phyloP scores from a whole-genome alignment of 2,113 vertebrate species.

The Bombycilla garrulus region DNA sequence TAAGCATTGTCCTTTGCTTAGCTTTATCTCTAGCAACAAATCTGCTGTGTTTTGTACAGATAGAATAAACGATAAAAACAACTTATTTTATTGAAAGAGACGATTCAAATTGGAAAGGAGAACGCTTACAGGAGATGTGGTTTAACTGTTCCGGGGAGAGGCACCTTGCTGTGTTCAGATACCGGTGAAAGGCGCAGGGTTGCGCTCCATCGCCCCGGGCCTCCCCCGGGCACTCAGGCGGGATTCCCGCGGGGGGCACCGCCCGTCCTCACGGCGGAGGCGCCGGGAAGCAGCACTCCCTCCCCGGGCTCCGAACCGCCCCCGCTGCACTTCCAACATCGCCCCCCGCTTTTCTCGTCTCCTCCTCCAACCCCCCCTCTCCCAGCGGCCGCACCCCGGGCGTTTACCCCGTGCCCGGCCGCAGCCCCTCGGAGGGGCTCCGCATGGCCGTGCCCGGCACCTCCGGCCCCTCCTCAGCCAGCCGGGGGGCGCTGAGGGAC shows the following conservation, averaged over 20 bases:
- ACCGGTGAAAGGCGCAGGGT: rapidly evolving
- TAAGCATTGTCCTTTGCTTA: not conserved
- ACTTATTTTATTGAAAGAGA: not conserved
- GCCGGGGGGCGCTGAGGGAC: not conserved
- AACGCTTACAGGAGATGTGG: not conserved
- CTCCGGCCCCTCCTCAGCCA: too few relatives aligned
- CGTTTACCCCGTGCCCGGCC: too few relatives aligned
- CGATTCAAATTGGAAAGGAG: not conserved
- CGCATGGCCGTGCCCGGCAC: too few relatives aligned
- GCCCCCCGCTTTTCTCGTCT: too few relatives aligned
- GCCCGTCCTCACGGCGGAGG: not conserved
- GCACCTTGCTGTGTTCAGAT: not conserved
- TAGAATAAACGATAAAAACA: not conserved
- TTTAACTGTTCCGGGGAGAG: not conserved
- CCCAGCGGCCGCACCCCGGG: not conserved
- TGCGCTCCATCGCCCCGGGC: rapidly evolving
- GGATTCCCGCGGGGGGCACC: rapidly evolving
- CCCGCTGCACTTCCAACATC: rapidly evolving
- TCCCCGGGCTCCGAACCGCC: too few relatives aligned
- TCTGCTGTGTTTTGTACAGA: not conserved
- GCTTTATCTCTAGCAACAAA: not conserved
- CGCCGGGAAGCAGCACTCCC: not conserved
- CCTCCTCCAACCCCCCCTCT: not conserved
- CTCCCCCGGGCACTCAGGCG: rapidly evolving
- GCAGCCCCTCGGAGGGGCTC: not conserved